Conservation (phyloP, 2,888 invertebrate species). For the Aleiodes leptofemur region DNA sequence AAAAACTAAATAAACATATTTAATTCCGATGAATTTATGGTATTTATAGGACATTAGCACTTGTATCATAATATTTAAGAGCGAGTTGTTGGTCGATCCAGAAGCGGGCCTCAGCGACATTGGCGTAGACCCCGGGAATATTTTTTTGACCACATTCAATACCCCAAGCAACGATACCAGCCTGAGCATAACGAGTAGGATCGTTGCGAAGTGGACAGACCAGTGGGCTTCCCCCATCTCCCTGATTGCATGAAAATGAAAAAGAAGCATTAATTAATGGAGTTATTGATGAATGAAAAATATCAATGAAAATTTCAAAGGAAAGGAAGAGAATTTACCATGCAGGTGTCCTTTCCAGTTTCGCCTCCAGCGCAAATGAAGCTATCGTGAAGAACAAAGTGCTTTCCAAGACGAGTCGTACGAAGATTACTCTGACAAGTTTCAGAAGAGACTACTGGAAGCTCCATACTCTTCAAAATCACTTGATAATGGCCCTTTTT, state of each 20-base stretch:
- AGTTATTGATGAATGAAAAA: conserved; percentile 5
- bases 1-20: conserved; percentile 1
- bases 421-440: conserved; percentile 81
- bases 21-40: too few relatives aligned
- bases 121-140: conserved; percentile 86
- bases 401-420: conserved; percentile 81
- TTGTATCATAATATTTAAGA: conserved; percentile 75
- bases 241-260: conserved; percentile 66
- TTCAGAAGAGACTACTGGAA: conserved; percentile 81
- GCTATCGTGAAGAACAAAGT: conserved; percentile 81
- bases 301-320: neutral
- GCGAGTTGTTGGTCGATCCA: conserved; percentile 83
- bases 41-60: conserved; percentile 61
- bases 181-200: conserved; percentile 76
- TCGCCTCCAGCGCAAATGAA: conserved; percentile 90
- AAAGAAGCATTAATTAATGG: neutral
- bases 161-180: conserved; percentile 88
- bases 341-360: conserved; percentile 83
- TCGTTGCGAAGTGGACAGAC: conserved; percentile 82
- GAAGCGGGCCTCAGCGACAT: conserved; percentile 79
- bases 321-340: conserved; percentile 65
- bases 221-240: conserved; percentile 88
- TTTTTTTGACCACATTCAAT: conserved; percentile 84
- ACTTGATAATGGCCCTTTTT: conserved; percentile 79
- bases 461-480: conserved; percentile 83